Conservation (phyloP, 2,797 vertebrate species). For the Aulostomus chinensis region DNA sequence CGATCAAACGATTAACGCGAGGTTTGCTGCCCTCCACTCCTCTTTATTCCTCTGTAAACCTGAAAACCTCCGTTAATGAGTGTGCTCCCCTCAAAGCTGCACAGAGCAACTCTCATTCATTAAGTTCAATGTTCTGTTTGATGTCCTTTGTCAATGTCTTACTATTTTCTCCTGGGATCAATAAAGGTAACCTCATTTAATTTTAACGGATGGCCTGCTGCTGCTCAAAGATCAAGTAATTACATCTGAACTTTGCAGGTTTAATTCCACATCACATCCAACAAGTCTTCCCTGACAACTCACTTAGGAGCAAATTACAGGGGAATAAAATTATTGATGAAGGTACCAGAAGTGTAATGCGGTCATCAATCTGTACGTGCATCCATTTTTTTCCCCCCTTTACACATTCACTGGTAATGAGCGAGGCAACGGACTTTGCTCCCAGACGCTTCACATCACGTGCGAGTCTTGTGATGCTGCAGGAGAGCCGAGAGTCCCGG, state of each 20-base stretch:
- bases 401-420: constrained; percentile 48
- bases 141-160: background rate
- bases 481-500: constrained; percentile 24
- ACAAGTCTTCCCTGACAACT: constrained; percentile 4
- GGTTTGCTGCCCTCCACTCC: too few species aligned
- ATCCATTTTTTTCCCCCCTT: too few species aligned
- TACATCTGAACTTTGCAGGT: constrained; percentile 16
- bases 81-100: too few species aligned
- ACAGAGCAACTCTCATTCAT: too few species aligned
- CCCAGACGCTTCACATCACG: constrained; percentile 27
- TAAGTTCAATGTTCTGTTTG: background rate
- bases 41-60: too few species aligned
- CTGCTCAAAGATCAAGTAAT: constrained; percentile 35
- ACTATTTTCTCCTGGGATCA: constrained; percentile 12
- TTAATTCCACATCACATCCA: constrained; percentile 21
- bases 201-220: constrained; percentile 19
- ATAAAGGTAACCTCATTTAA: constrained; percentile 33
- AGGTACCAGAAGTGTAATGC: too few species aligned
- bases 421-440: constrained; percentile 79
- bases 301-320: background rate
- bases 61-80: too few species aligned
- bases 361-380: too few species aligned
- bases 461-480: constrained; percentile 69
- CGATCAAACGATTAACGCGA: too few species aligned
- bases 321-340: background rate